Percentiles rank a stretch among this genome's conserved stretches.
phyloP scores from a whole-genome alignment of 2,797 vertebrate species.

The Zenarchopterus dispar region DNA sequence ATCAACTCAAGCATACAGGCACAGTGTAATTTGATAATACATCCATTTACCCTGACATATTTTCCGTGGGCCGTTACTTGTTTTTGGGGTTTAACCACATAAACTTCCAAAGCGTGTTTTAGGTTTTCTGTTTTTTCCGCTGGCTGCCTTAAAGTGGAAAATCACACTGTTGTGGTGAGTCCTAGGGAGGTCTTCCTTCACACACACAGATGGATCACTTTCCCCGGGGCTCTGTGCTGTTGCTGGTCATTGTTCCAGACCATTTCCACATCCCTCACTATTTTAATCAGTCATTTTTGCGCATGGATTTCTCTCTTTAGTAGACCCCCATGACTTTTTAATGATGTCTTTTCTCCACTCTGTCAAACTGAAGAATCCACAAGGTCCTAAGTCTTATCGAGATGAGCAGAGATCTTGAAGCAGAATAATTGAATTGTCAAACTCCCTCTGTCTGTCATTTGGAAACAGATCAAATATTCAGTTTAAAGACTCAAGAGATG shows the following conservation, averaged over 20 bases:
- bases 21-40: constrained; percentile 61
- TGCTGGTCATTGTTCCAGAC: constrained; percentile 79
- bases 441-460: constrained; percentile 25
- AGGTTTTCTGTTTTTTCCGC: constrained; percentile 43
- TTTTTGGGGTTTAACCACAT: constrained; percentile 57
- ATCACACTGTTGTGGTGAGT: constrained; percentile 54
- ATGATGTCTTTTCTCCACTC: constrained; percentile 11
- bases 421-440: constrained; percentile 11
- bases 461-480: constrained; percentile 44
- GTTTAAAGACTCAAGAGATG: constrained; percentile 28
- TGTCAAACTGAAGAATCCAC: constrained; percentile 15
- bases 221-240: constrained; percentile 64
- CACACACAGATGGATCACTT: constrained; percentile 70
- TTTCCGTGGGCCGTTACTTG: constrained; percentile 55
- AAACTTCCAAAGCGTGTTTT: constrained; percentile 43
- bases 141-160: constrained; percentile 62
- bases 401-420: constrained; percentile 29
- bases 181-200: constrained; percentile 62
- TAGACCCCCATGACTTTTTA: constrained; percentile 6
- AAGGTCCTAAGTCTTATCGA: constrained; percentile 23
- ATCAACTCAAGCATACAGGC: constrained; percentile 40
- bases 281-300: constrained; percentile 75
- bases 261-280: constrained; percentile 76
- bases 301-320: constrained; percentile 64
- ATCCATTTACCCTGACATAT: constrained; percentile 62